phyloP scores from a whole-genome alignment of 2,888 invertebrate species.

The Hypsopygia costalis region DNA sequence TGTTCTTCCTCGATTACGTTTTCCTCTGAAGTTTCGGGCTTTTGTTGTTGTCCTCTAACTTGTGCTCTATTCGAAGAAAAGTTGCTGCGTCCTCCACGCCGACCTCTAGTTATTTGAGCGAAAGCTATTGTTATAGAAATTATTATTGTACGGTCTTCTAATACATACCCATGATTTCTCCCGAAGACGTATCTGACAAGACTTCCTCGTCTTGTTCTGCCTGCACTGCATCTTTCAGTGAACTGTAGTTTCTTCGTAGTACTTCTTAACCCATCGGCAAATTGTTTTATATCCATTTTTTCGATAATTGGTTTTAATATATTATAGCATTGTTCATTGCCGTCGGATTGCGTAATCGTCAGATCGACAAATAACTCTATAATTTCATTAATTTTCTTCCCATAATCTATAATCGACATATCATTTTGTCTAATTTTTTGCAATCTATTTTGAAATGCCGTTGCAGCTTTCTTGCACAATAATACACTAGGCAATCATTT shows the following conservation, averaged over 20 bases:
- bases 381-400: constrained; percentile 1
- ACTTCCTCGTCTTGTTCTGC: not conserved
- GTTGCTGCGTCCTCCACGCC: constrained; percentile 4
- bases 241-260: not conserved
- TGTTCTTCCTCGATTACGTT: constrained; percentile 3
- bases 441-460: too few species aligned
- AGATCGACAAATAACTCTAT: constrained; percentile 3
- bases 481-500: too few species aligned
- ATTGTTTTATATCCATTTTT: constrained; percentile 5
- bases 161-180: constrained; percentile 1
- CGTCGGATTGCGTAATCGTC: not conserved
- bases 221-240: constrained; percentile 3
- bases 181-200: not conserved
- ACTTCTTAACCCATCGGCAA: constrained; percentile 5
- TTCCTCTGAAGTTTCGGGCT: not conserved
- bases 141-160: not conserved
- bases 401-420: too few species aligned
- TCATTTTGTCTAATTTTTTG: too few species aligned
- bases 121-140: constrained; percentile 1
- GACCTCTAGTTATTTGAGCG: not conserved
- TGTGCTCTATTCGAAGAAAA: not conserved
- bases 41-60: not conserved
- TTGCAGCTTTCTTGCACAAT: too few species aligned
- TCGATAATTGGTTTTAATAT: constrained; percentile 9
- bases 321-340: constrained; percentile 1